Conservation (phyloP, 1,140 invertebrate species). For the Brachionus sp. region DNA sequence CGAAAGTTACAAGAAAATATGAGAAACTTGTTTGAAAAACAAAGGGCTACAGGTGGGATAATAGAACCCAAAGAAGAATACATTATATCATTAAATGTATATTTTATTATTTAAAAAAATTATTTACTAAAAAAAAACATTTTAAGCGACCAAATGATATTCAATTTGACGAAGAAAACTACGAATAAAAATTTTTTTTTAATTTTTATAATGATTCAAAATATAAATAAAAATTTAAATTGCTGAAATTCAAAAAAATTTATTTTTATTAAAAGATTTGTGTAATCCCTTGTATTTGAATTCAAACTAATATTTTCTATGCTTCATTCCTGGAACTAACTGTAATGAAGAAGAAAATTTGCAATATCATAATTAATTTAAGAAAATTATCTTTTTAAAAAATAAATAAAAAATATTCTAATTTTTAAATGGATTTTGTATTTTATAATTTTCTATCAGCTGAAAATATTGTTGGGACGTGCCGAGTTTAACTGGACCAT, state of each 20-base stretch:
- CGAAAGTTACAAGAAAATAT: slow-evolving; percentile 3
- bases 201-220: neutral
- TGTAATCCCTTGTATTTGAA: too few species aligned
- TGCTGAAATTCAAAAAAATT: neutral
- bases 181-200: neutral
- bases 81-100: slow-evolving; percentile 14
- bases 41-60: neutral
- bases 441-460: too few species aligned
- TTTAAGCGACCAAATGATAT: neutral
- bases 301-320: too few species aligned
- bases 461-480: too few species aligned
- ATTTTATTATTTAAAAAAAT: neutral
- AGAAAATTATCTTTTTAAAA: too few species aligned
- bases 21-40: slow-evolving; percentile 16
- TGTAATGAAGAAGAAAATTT: too few species aligned
- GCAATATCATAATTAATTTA: too few species aligned
- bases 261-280: too few species aligned
- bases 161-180: neutral
- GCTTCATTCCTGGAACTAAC: too few species aligned
- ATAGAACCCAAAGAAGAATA: slow-evolving; percentile 14
- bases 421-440: too few species aligned
- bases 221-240: neutral
- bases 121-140: neutral
- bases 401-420: too few species aligned
- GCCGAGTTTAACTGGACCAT: too few species aligned